Evolutionary conservation across 2,113 vertebrate species (phyloP), one percentile per base, ranked within the genome.

Genomic region (Phyllostomus hastatus): DNA sequence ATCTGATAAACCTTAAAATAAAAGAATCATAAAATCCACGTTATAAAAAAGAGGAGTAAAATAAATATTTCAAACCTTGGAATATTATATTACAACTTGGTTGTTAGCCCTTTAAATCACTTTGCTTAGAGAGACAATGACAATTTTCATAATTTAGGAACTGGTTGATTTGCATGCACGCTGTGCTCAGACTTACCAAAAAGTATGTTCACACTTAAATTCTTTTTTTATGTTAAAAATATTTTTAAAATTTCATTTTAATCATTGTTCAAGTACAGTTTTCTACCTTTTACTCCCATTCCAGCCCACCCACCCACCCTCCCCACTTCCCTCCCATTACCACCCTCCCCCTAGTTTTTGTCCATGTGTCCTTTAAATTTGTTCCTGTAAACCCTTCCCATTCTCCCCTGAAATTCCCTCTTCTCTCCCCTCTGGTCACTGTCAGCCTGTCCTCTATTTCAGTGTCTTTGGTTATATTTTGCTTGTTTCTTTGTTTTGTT

Each of bases 61-160:
- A 90, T 38, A 35, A 92, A 90, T 80, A 48, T 35, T 35, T 11
- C 31, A 66, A 84, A 67, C 38, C 9, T 52, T 75, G 38, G 52
- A 78, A 7, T 85, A n/a, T 92, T 95, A 11, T 43, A 87, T 76
- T 87, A 79, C 10, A 95, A 86, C 35, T 72, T 82, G 41, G 69
- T 79, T 67, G 93, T 95, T 73, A 79, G 38, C 15, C 24, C 16
- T 95, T 97, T 80, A 93, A 79, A 69, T 96, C 15, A 86, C 93
- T 64, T 94, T 90, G 33, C 73, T 81, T 89, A 52, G 66, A 50
- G 88, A 90, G 92, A 88, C 95, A 81, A 73, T 69, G 57, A 52
- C 43, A 81, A 31, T 90, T 95, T 96, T 94, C 72, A 61, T 95
- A 85, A 96, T 95, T 81, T 95, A 78, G 33, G 33, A 94, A 81